phyloP scores from a whole-genome alignment of 2,113 vertebrate genomes.

The Erinaceus europaeus region DNA sequence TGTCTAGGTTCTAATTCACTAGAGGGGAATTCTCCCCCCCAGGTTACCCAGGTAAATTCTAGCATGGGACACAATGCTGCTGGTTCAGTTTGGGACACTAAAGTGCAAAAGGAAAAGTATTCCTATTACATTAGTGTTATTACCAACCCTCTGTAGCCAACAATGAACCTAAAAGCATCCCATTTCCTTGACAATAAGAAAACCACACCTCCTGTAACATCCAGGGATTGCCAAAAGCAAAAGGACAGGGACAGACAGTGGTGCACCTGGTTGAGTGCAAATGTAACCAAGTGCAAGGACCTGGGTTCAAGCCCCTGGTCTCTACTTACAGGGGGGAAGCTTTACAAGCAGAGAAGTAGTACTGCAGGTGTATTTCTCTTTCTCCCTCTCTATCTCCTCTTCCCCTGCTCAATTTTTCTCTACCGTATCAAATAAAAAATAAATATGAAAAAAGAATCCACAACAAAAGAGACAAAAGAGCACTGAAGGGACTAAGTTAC shows the following conservation, averaged over 20 bases:
- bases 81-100: background rate
- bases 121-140: background rate
- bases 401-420: too few species aligned
- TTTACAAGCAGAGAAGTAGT: too few species aligned
- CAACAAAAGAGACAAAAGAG: too few species aligned
- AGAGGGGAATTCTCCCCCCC: background rate
- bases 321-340: too few species aligned
- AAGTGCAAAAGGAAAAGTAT: background rate
- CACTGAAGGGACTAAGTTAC: background rate
- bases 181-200: background rate
- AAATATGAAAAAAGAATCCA: too few species aligned
- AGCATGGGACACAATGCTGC: background rate
- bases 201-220: background rate
- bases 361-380: too few species aligned
- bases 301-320: too few species aligned
- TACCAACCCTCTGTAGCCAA: background rate
- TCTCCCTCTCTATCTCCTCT: too few species aligned
- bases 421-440: too few species aligned
- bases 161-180: background rate
- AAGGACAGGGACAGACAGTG: background rate
- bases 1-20: background rate
- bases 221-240: background rate
- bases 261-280: too few species aligned
- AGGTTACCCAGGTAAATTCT: background rate
- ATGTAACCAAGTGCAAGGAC: too few species aligned